Conservation (phyloP, 1,140 invertebrate species). For the Rhopalosiphum maidis region DNA sequence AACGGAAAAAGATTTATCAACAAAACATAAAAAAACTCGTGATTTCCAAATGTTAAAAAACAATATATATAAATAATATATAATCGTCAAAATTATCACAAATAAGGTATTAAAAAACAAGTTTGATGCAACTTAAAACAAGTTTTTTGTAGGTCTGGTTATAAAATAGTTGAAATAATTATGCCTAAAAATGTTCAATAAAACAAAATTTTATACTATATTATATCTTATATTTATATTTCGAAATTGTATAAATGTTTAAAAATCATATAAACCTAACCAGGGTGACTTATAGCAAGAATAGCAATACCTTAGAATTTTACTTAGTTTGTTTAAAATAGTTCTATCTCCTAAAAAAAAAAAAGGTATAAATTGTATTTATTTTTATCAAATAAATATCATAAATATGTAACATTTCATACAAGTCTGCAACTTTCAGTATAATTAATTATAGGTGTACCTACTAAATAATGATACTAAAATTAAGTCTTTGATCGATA, state of each 20-base stretch:
- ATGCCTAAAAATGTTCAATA: background rate
- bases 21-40: background rate
- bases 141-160: background rate
- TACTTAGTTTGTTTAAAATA: background rate
- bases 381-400: too few species aligned
- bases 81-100: background rate
- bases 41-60: background rate
- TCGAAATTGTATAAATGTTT: background rate
- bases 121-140: background rate
- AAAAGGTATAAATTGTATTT: too few species aligned
- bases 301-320: background rate
- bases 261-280: background rate
- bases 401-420: too few species aligned
- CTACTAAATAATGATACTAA: too few species aligned
- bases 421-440: too few species aligned
- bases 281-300: background rate
- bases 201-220: background rate
- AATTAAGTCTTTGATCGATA: too few species aligned
- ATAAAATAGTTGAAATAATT: conserved; percentile 15
- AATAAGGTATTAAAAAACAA: conserved; percentile 6
- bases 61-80: background rate
- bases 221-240: background rate
- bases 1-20: background rate
- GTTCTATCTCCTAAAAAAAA: background rate
- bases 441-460: too few species aligned